Conservation (phyloP, 2,797 vertebrate species). For the Sitta carolinensis region DNA sequence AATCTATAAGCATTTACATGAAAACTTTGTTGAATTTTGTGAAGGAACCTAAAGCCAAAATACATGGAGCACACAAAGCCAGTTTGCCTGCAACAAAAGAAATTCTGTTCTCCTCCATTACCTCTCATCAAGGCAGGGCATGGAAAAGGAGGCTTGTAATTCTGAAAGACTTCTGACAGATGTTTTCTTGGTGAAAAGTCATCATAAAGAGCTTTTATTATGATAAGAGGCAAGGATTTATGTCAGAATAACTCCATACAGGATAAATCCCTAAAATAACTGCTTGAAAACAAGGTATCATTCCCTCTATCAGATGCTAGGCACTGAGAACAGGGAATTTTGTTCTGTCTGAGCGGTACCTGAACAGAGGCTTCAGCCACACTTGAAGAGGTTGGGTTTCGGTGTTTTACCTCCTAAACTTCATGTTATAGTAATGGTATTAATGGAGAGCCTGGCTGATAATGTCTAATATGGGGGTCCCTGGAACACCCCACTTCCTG, state of each 20-base stretch:
- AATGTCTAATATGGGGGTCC: background rate
- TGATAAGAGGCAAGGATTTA: background rate
- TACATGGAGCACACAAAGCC: background rate
- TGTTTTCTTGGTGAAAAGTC: background rate
- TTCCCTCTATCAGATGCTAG: background rate
- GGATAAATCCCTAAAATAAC: background rate
- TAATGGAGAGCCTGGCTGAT: background rate
- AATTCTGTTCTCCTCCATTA: background rate
- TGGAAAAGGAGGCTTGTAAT: background rate
- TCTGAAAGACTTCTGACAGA: background rate
- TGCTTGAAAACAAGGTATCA: background rate
- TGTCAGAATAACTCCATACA: background rate
- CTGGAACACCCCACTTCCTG: fast-evolving
- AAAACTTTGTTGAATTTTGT: background rate
- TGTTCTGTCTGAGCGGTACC: background rate
- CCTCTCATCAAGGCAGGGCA: fast-evolving
- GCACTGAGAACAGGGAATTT: background rate
- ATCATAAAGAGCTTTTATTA: background rate
- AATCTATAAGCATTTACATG: background rate
- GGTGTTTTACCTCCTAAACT: background rate
- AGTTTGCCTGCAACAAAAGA: background rate
- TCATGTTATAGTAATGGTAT: fast-evolving
- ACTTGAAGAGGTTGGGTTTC: background rate
- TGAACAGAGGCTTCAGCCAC: background rate
- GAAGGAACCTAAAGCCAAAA: background rate